A percentile compares a stretch with the other conserved stretches of the same genome.
Evolutionary conservation across 2,888 invertebrate species (phyloP).

Genomic region (Ophion ellenae): DNA sequence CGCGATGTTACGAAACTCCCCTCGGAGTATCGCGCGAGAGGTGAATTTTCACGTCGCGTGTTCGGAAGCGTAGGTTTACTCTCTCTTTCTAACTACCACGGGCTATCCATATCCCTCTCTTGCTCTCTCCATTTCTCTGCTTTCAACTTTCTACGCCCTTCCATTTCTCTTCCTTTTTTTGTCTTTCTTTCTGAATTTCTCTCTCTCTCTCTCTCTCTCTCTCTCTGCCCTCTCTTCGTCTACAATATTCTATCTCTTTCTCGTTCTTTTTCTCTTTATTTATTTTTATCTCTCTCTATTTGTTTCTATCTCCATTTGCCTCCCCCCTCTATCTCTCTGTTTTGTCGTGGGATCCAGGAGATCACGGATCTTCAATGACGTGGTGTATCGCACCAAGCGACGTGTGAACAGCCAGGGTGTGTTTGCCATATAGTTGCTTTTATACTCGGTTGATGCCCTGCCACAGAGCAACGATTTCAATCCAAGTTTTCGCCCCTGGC

Average conservation of each 20-base stretch:
- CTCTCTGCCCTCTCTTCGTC: neutral
- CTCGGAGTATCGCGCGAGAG: conserved; percentile 52
- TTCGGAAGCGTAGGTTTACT: conserved; percentile 6
- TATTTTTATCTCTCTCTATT: neutral
- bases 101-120: neutral
- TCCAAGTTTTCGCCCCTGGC: conserved; percentile 65
- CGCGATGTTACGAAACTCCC: conserved; percentile 60
- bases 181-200: no score
- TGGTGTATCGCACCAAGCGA: conserved; percentile 1
- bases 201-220: neutral
- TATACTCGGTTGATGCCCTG: conserved; percentile 29
- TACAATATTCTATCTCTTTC: no score
- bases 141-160: no score
- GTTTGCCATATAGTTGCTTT: conserved; percentile 30
- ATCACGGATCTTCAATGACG: conserved; percentile 27
- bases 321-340: neutral
- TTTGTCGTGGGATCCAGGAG: conserved; percentile 14
- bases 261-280: no score
- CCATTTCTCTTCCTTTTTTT: no score
- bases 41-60: conserved; percentile 38
- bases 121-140: no score
- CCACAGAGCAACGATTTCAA: conserved; percentile 59
- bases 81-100: neutral
- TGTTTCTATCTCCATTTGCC: neutral
- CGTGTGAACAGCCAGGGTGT: conserved; percentile 40